Base-by-base conservation (phyloP, 2,797 vertebrate species). In the Eptatretus atami region DNA sequence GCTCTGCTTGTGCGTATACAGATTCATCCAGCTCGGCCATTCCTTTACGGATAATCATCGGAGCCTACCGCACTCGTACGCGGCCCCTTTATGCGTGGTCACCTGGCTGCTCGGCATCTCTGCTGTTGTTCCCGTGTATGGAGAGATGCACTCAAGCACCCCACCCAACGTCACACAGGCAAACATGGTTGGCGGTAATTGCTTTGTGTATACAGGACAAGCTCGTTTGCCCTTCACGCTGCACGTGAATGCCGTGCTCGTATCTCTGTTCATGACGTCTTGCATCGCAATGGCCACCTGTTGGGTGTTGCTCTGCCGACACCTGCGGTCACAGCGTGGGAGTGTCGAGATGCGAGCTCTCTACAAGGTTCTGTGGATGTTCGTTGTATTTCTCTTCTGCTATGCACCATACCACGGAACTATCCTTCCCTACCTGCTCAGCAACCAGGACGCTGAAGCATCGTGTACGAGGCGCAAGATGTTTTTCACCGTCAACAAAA, bases 311-410 rank as follows among this genome's bases (percentile, higher is more conserved):
- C 57, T 61, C 15, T n/a, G 12, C 12, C 57, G 9, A 10, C 57
- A 24, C 10, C 57, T 61, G 57, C 57, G 57, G 4, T 44, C 31
- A 44, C 31, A 44, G 31, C 31, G 31, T 44, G 57, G 15, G 57
- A 61, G 57, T 24, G 57, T 61, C 15, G 57, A 61, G 57, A 61
- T 61, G 57, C n/a, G 57, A 24, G 57, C 57, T n/a, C 57, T 61
- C 15, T 24, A n/a, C 57, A 61, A 61, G 57, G 15, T 61, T n/a
- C 57, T 61, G 57, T 61, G 57, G 57, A 61, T 61, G 57, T 61
- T 61, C 57, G 57, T 24, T 24, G 57, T 24, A 10, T 61, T 61
- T 24, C 15, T 61, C 15, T n/a, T 61, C 15, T 61, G 57, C 24
- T 61, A 61, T 24, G 57, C 9, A 12, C 57, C 57, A 9, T 61